phyloP scores from a whole-genome alignment of 1,140 invertebrate species.

The Thaumetopoea pityocampa region DNA sequence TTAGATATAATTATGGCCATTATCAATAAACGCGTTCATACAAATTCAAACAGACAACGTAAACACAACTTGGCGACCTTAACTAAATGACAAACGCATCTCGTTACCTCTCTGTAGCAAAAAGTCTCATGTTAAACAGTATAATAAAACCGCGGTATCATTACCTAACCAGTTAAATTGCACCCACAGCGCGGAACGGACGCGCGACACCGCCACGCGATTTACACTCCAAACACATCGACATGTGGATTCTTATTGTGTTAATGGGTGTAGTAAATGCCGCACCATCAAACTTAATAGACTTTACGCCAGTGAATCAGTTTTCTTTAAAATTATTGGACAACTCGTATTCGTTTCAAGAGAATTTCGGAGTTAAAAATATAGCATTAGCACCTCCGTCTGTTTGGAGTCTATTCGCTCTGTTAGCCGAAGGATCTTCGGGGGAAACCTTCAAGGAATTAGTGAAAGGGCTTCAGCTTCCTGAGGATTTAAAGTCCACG shows the following conservation, averaged over 20 bases:
- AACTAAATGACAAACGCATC: too few species aligned
- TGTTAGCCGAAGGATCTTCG: slow-evolving; percentile 72
- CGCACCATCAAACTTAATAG: slow-evolving; percentile 31
- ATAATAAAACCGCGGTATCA: too few species aligned
- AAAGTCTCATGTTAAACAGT: too few species aligned
- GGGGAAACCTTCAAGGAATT: slow-evolving; percentile 71
- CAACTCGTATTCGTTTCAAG: slow-evolving; percentile 52
- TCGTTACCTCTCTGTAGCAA: too few species aligned
- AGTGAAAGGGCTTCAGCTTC: slow-evolving; percentile 57
- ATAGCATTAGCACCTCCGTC: slow-evolving; percentile 69
- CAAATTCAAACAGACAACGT: too few species aligned
- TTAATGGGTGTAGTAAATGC: slow-evolving; percentile 36
- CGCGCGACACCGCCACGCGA: slow-evolving; percentile 51
- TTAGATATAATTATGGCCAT: too few species aligned
- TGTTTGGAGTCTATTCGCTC: slow-evolving; percentile 71
- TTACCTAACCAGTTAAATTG: slow-evolving; percentile 49
- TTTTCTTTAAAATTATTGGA: slow-evolving; percentile 53
- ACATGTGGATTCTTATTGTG: slow-evolving; percentile 46
- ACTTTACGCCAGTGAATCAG: slow-evolving; percentile 48
- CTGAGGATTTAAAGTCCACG: slow-evolving; percentile 48
- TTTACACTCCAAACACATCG: slow-evolving; percentile 32
- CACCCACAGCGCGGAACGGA: slow-evolving; percentile 38
- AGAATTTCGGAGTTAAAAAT: slow-evolving; percentile 52
- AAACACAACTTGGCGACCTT: too few species aligned
- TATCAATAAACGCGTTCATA: too few species aligned